Conservation (phyloP, 2,888 invertebrate genomes). For the Chrysotoxum bicinctum region DNA sequence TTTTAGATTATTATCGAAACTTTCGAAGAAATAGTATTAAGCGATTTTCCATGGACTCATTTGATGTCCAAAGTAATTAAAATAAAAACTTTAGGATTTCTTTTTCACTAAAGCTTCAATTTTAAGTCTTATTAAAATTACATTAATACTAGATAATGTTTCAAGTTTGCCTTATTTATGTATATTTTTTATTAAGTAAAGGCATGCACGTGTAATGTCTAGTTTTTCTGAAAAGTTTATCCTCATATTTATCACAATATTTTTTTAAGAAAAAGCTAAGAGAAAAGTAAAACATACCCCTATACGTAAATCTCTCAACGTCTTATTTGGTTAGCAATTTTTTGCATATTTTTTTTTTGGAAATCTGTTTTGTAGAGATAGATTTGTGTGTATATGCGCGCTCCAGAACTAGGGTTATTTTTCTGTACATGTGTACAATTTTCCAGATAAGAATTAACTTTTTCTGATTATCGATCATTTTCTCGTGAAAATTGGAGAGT, state of each 20-base stretch:
- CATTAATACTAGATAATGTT: too few species aligned
- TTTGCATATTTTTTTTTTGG: slow-evolving; percentile 2
- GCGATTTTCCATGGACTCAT: too few species aligned
- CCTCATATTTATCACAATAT: neutral
- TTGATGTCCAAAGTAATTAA: too few species aligned
- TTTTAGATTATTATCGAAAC: too few species aligned
- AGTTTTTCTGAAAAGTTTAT: too few species aligned
- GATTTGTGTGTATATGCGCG: slow-evolving; percentile 37
- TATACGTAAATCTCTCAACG: neutral
- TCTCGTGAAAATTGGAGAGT: slow-evolving; percentile 50
- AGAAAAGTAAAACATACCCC: neutral
- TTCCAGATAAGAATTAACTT: slow-evolving; percentile 72
- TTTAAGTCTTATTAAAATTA: too few species aligned
- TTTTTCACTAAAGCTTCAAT: too few species aligned
- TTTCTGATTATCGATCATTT: slow-evolving; percentile 72
- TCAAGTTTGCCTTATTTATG: neutral
- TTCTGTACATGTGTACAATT: slow-evolving; percentile 59
- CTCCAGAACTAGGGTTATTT: slow-evolving; percentile 34
- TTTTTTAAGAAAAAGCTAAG: slow-evolving; percentile 17
- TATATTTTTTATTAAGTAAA: too few species aligned
- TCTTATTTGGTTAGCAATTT: slow-evolving; percentile 42
- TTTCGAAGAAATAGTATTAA: too few species aligned
- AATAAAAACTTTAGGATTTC: too few species aligned
- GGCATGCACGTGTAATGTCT: neutral
- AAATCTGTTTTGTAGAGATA: slow-evolving; percentile 35